Percentiles rank a stretch among this genome's conserved stretches.
phyloP scores from a whole-genome alignment of 2,113 vertebrate genomes.

The Vicugna pacos region DNA sequence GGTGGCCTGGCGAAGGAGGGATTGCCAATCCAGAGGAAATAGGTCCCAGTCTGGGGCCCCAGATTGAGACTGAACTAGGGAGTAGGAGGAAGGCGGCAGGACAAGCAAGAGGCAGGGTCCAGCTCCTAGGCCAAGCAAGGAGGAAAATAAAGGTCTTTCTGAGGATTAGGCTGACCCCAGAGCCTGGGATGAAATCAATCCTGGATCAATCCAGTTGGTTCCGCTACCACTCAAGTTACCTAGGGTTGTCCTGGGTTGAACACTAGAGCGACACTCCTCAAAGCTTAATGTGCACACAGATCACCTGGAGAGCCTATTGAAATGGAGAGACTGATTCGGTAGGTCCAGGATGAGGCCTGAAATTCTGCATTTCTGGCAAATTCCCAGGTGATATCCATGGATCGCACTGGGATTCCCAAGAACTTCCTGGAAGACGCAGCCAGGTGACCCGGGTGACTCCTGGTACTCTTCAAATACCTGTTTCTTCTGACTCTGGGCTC shows the following conservation, averaged over 20 bases:
- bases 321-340: conserved; percentile 1
- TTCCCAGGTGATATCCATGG: not conserved
- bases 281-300: not conserved
- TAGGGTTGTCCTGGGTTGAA: conserved; percentile 10
- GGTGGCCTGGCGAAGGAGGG: not conserved
- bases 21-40: not conserved
- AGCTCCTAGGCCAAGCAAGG: not conserved
- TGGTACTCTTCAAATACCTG: conserved; percentile 11
- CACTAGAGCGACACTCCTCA: not conserved
- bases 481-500: conserved; percentile 27
- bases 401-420: not conserved
- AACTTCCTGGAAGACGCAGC: not conserved
- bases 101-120: not conserved
- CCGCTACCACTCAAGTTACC: not conserved
- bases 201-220: not conserved
- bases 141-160: conserved; percentile 36
- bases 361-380: conserved; percentile 43
- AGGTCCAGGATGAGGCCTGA: not conserved
- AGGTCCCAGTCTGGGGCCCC: not conserved
- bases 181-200: not conserved
- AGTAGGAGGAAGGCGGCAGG: not conserved
- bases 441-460: not conserved
- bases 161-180: not conserved
- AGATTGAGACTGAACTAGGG: not conserved
- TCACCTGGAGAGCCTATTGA: not conserved